A percentile compares a stretch with the other conserved stretches of the same genome.
Conservation (phyloP, 2,888 invertebrate genomes). For the Lysandra coridon region DNA sequence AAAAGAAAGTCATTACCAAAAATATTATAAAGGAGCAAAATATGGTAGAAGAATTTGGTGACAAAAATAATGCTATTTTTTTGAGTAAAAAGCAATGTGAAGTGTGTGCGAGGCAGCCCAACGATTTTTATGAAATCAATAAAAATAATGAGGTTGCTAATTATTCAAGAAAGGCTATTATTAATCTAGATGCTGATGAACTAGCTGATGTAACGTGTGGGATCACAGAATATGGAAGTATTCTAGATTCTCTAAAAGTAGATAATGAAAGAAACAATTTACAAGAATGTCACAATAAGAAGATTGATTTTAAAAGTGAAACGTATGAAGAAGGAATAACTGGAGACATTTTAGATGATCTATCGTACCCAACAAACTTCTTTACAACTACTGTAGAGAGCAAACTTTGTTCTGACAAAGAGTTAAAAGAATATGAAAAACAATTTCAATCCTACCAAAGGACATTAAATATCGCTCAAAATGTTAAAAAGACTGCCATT, state of each 20-base stretch:
- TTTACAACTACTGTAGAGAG: conserved; percentile 58
- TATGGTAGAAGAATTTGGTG: background rate
- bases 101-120: background rate
- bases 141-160: background rate
- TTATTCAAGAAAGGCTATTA: background rate
- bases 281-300: conserved; percentile 35
- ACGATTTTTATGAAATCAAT: background rate
- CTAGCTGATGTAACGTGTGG: conserved; percentile 58
- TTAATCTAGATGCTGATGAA: conserved; percentile 56
- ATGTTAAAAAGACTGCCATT: conserved; percentile 72
- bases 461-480: conserved; percentile 69
- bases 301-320: conserved; percentile 36
- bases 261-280: conserved; percentile 67
- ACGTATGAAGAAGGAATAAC: conserved; percentile 41
- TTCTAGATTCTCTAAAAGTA: conserved; percentile 65
- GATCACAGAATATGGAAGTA: conserved; percentile 64
- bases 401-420: conserved; percentile 64
- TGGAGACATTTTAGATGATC: conserved; percentile 40
- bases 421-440: conserved; percentile 69
- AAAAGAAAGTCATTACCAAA: background rate
- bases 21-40: background rate
- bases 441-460: conserved; percentile 71
- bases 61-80: background rate
- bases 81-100: background rate
- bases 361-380: conserved; percentile 45